Conservation (phyloP, 1,140 invertebrate species). For the Probaryconus sp. region DNA sequence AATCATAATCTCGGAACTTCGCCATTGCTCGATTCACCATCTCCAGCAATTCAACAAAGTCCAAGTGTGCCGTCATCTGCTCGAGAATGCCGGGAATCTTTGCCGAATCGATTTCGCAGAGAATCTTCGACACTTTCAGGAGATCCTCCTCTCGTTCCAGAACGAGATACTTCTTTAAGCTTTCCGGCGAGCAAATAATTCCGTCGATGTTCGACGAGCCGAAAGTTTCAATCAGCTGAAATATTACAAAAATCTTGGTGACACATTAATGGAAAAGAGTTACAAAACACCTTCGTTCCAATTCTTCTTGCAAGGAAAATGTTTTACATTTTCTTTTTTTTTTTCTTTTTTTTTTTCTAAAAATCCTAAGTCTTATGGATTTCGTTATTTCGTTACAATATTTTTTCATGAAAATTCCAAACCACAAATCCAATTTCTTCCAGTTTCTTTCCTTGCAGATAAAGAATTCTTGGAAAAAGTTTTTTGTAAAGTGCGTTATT, state of each 20-base stretch:
- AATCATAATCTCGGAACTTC: constrained; percentile 71
- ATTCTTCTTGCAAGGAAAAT: too few species aligned
- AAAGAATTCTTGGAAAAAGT: too few species aligned
- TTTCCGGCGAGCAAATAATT: constrained; percentile 69
- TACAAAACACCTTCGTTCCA: too few species aligned
- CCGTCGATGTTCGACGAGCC: constrained; percentile 69
- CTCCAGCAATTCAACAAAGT: constrained; percentile 68
- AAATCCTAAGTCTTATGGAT: too few species aligned
- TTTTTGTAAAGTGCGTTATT: too few species aligned
- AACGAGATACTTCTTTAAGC: constrained; percentile 68
- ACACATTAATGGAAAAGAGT: too few species aligned
- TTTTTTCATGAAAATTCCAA: too few species aligned
- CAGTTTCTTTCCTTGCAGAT: too few species aligned
- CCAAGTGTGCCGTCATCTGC: constrained; percentile 67
- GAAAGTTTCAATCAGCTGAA: constrained; percentile 70
- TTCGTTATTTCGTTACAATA: too few species aligned
- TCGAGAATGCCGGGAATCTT: constrained; percentile 69
- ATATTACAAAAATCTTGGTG: constrained; percentile 23
- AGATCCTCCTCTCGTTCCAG: constrained; percentile 65
- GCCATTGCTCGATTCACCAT: constrained; percentile 70
- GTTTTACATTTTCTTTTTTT: too few species aligned
- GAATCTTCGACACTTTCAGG: constrained; percentile 60
- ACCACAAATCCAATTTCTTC: too few species aligned
- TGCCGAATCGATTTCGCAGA: constrained; percentile 68
- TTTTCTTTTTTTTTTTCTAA: too few species aligned